phyloP scores from a whole-genome alignment of 2,113 vertebrate species.

The Paracyprichromis sp. region DNA sequence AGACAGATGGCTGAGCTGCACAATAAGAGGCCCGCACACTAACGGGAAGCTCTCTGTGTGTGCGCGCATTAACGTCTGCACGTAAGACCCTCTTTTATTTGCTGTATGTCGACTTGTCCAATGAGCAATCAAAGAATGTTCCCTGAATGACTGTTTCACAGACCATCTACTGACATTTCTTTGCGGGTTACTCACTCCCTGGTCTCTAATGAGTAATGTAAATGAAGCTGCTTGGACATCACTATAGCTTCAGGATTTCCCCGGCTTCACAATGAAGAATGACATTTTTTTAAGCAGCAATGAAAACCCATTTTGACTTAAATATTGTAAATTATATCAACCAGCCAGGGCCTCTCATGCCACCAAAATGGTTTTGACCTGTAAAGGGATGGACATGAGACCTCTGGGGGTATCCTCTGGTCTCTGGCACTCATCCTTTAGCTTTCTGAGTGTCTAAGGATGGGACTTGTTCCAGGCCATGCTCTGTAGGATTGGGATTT shows the following conservation, averaged over 20 bases:
- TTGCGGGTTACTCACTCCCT: conserved; percentile 7
- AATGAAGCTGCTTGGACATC: neutral
- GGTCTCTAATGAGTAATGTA: conserved; percentile 10
- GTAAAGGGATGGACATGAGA: neutral
- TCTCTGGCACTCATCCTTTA: neutral
- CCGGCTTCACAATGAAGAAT: neutral
- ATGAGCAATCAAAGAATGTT: conserved; percentile 37
- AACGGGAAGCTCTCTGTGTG: conserved; percentile 19
- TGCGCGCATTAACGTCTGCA: neutral
- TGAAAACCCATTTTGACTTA: neutral
- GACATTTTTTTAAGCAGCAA: neutral
- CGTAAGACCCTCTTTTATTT: conserved; percentile 26
- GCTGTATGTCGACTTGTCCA: conserved; percentile 49
- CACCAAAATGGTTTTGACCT: neutral
- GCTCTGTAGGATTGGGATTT: neutral
- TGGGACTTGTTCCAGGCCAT: neutral
- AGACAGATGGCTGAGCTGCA: conserved; percentile 63
- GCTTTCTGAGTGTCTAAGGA: neutral
- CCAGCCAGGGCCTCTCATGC: neutral
- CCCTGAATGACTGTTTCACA: conserved; percentile 41
- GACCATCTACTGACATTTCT: conserved; percentile 36
- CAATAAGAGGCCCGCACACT: conserved; percentile 55
- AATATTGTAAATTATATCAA: neutral
- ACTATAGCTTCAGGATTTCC: neutral
- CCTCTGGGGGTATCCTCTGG: neutral